A percentile compares a stretch with the other conserved stretches of the same genome.
These are phyloP conservation scores for Tachina grossa DNA, from an alignment of 2,888 invertebrate species.

Conservation along the genomic window DNA sequence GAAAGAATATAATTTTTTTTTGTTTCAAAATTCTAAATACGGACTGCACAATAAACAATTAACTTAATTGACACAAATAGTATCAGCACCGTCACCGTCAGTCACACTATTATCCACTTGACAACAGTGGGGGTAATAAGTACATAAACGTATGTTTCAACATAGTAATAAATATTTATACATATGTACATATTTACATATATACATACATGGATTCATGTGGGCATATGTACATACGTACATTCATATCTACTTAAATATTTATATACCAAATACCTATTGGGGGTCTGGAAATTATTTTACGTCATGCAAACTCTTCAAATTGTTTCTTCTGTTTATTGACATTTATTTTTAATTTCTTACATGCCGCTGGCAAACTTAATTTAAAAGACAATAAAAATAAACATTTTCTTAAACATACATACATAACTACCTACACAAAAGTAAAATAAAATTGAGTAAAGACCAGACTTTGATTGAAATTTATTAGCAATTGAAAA, in stretches of 20 bases:
- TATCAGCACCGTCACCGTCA: constrained; percentile 48
- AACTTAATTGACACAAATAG: constrained; percentile 62
- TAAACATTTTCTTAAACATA: background rate
- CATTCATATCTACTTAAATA: background rate
- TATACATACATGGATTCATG: constrained; percentile 6
- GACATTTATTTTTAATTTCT: constrained; percentile 31
- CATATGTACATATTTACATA: background rate
- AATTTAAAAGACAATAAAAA: constrained; percentile 8
- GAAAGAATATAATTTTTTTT: constrained; percentile 19
- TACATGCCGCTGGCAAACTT: constrained; percentile 11
- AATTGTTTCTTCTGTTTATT: constrained; percentile 20
- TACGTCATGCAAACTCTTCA: constrained; percentile 22
- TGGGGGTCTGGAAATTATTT: constrained; percentile 39
- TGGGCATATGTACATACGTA: background rate
- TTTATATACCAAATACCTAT: constrained; percentile 4
- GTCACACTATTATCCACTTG: constrained; percentile 50
- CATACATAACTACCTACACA: background rate
- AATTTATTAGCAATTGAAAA: constrained; percentile 52
- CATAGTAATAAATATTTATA: background rate
- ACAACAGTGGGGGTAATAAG: constrained; percentile 66
- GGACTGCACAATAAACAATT: constrained; percentile 52
- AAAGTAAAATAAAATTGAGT: constrained; percentile 17
- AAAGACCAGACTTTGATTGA: constrained; percentile 36
- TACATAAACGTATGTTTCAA: constrained; percentile 6
- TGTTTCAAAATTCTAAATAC: constrained; percentile 45